Evolutionary conservation across 2,888 invertebrate genomes (phyloP).

Genomic region (Harpagoxenus sublaevis): DNA sequence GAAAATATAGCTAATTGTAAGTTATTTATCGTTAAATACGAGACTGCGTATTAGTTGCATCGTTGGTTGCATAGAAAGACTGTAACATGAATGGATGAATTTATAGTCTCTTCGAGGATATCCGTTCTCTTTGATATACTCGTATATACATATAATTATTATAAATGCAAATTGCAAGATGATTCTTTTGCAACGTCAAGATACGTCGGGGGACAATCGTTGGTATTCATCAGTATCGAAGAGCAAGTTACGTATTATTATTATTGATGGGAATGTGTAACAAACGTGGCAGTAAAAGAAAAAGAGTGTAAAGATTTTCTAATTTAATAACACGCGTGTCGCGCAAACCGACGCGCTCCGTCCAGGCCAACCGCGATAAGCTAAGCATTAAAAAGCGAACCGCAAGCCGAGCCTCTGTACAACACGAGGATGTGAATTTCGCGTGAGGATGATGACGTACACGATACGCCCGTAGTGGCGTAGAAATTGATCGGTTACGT

Average conservation of each 20-base stretch:
- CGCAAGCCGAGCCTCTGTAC: not conserved
- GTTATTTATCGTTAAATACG: not conserved
- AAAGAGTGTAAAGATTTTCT: not conserved
- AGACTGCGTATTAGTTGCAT: not conserved
- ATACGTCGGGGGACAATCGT: not conserved
- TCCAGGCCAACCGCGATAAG: constrained; percentile 13
- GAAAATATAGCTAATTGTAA: not conserved
- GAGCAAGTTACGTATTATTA: not conserved
- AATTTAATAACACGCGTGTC: constrained; percentile 7
- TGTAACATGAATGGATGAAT: not conserved
- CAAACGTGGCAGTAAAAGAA: not conserved
- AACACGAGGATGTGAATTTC: constrained; percentile 29
- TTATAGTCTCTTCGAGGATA: not conserved
- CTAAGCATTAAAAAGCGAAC: not conserved
- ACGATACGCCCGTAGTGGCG: constrained; percentile 27
- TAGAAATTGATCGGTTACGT: constrained; percentile 54
- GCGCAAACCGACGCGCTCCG: not conserved
- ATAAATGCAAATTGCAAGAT: not conserved
- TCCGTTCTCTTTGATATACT: not conserved
- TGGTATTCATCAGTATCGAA: not conserved
- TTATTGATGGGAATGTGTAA: not conserved
- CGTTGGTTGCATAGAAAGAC: not conserved
- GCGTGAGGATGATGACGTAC: constrained; percentile 45
- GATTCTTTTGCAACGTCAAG: not conserved
- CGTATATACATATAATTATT: too few relatives aligned